Conservation (phyloP, 2,113 vertebrate genomes). For the Corythaeola cristata region DNA sequence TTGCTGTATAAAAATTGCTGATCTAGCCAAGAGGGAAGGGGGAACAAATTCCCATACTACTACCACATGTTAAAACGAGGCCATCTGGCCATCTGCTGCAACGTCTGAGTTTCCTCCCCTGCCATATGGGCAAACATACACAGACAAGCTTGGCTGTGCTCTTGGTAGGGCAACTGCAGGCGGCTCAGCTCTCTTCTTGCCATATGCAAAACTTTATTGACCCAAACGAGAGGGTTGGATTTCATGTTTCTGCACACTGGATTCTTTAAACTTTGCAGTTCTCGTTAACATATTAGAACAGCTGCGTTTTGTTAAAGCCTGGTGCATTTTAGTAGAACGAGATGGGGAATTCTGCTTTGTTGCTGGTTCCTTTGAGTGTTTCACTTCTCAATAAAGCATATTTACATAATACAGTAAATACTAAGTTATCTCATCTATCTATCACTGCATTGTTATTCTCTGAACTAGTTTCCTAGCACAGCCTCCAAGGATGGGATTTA, state of each 20-base stretch:
- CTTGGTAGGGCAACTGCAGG: neutral
- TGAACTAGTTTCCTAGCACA: neutral
- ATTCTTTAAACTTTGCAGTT: neutral
- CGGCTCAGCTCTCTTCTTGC: neutral
- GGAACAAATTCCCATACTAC: neutral
- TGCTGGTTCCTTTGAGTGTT: neutral
- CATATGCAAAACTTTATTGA: neutral
- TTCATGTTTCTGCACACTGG: neutral
- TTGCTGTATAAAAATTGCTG: neutral
- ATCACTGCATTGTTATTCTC: neutral
- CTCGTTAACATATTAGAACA: neutral
- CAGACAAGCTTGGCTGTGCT: neutral
- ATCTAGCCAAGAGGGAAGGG: neutral
- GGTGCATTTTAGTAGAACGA: neutral
- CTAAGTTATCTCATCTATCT: neutral
- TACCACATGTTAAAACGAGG: neutral
- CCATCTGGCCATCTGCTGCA: neutral
- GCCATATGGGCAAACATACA: neutral
- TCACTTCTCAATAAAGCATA: neutral
- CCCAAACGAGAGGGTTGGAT: neutral
- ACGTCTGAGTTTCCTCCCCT: neutral
- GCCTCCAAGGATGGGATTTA: neutral
- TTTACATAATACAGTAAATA: neutral
- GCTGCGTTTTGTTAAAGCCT: neutral
- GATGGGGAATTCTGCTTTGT: neutral